Evolutionary conservation across 2,888 invertebrate species (phyloP).

Genomic region (Cerceris ruficornis): DNA sequence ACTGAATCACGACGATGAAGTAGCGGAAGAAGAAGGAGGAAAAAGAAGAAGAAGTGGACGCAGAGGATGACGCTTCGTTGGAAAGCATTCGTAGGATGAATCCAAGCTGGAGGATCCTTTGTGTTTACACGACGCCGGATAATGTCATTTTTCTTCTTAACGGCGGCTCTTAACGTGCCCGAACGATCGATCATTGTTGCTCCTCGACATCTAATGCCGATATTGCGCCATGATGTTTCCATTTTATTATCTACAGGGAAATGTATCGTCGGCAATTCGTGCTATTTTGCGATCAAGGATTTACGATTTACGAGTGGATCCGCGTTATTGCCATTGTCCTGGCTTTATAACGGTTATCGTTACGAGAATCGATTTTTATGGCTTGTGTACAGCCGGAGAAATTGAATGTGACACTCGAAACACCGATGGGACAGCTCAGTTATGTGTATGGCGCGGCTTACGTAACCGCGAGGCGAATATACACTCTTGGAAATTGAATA

Average conservation of each 20-base stretch:
- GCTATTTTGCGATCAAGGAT: slow-evolving; percentile 5
- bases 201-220: not conserved
- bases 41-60: too few species aligned
- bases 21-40: too few species aligned
- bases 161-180: slow-evolving; percentile 21
- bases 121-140: slow-evolving; percentile 19
- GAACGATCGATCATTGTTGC: slow-evolving; percentile 28
- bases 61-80: slow-evolving; percentile 25
- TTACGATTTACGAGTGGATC: slow-evolving; percentile 18
- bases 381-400: too few species aligned
- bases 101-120: slow-evolving; percentile 22
- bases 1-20: slow-evolving; percentile 28
- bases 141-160: slow-evolving; percentile 39
- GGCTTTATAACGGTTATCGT: not conserved
- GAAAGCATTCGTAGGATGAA: slow-evolving; percentile 22
- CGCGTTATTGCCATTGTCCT: not conserved
- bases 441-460: too few species aligned
- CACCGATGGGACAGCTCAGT: too few species aligned
- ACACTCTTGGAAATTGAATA: too few species aligned
- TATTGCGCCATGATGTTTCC: slow-evolving; percentile 12
- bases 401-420: too few species aligned
- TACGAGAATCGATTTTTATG: slow-evolving; percentile 13
- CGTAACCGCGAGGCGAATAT: too few species aligned
- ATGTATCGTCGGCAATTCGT: not conserved
- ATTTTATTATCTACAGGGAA: slow-evolving; percentile 6